Evolutionary conservation across 2,113 vertebrate species (phyloP), one percentile per base, ranked within the genome.

Genomic region (Apeltes quadracus): DNA sequence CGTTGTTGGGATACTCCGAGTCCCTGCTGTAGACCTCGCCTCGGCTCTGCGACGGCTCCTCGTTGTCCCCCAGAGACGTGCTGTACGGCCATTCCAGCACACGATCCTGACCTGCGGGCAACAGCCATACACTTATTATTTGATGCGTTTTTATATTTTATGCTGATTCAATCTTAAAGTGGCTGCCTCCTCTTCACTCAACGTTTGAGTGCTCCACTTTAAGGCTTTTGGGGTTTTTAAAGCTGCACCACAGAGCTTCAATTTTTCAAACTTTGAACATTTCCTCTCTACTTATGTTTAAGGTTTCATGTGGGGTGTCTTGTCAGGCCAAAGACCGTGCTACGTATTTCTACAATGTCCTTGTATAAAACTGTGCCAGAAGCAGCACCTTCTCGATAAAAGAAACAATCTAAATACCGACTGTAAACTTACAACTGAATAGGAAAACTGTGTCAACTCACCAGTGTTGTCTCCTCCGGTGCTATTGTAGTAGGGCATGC

Each of bases 71-170:
- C 66, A 97, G 92, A 38, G 96, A 96, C n/a, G 95, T 95, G 86
- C 94, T 94, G 91, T 98, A 98, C 3, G 95, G 97, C 97, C 97
- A 99, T 65, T 98, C 96, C 72, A 96, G 87, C 92, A 93, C 95
- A 90, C 90, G 89, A 81, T 92, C 95, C 93, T 96, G 83, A 90
- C 86, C 91, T 92, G 78, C 12, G 65, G 46, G 66, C 32, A 78
- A 58, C 63, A 77, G 55, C 5, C 69, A 46, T 1, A 59, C 34
- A 54, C 76, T 64, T 23, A 61, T 81, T 29, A 64, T 44, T 67
- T 72, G n/a, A 32, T 29, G 36, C 23, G 7, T 55, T 54, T 83
- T 62, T 73, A 70, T 62, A 78, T 75, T 79, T 78, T 1, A 68
- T 70, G 62, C 34, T 27, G 15, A 72, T 75, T 34, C 7, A 23